A percentile compares a stretch with the other conserved stretches of the same genome.
phyloP scores from a whole-genome alignment of 2,797 vertebrate species.

The Emys orbicularis region DNA sequence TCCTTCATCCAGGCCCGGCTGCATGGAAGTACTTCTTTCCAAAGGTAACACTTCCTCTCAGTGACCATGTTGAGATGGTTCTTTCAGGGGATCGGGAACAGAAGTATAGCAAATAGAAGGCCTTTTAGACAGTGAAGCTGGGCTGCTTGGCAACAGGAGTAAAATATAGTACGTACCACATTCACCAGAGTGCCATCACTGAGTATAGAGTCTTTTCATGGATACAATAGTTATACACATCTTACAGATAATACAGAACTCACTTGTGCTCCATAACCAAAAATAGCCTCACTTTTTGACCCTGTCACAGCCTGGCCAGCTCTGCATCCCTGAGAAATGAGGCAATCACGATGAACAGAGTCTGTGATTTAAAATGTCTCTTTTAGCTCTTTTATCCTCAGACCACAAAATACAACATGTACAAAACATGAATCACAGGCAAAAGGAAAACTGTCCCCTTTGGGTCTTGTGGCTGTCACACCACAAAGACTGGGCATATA shows the following conservation, averaged over 20 bases:
- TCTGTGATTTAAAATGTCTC: conserved; percentile 35
- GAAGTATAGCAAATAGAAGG: background rate
- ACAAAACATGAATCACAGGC: conserved; percentile 18
- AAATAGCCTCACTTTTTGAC: conserved; percentile 42
- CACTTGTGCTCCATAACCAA: background rate
- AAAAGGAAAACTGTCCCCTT: conserved; percentile 25
- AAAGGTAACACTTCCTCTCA: background rate
- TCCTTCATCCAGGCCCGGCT: background rate
- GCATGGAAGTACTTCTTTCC: background rate
- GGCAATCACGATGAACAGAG: conserved; percentile 12
- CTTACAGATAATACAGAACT: conserved; percentile 1
- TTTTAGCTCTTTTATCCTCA: conserved; percentile 33
- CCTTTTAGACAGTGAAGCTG: background rate
- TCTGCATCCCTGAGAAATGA: conserved; percentile 25
- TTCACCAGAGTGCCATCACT: background rate
- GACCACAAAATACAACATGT: conserved; percentile 37
- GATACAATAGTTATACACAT: background rate
- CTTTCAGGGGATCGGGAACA: background rate
- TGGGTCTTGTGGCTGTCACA: conserved; percentile 35
- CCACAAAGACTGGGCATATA: conserved; percentile 31
- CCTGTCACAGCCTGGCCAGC: background rate
- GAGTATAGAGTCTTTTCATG: background rate
- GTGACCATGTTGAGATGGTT: background rate
- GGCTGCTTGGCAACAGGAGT: background rate
- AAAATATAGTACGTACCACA: background rate